These are phyloP conservation scores for Proterorhinus semilunaris DNA, from an alignment of 2,113 vertebrate genomes.

Conservation along the genomic window DNA sequence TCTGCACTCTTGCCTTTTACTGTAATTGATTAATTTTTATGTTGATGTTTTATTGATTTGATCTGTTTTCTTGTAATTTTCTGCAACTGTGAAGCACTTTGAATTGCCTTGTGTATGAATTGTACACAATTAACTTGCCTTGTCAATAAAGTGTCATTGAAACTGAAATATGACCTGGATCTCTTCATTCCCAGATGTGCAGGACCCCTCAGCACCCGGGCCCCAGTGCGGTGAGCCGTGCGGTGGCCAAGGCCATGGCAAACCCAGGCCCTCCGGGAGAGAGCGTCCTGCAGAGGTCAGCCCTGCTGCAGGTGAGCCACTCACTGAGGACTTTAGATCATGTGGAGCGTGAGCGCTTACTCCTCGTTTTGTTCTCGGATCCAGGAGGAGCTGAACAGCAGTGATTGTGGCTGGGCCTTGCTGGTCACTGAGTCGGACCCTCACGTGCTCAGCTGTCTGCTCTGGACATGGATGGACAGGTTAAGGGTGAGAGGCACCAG, in stretches of 20 bases:
- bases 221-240: constrained; percentile 47
- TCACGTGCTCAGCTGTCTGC: constrained; percentile 73
- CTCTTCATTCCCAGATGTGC: constrained; percentile 44
- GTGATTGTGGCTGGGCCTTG: constrained; percentile 76
- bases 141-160: no score
- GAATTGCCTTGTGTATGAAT: no score
- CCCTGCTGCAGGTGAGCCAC: constrained; percentile 68
- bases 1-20: no score
- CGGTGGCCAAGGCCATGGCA: constrained; percentile 76
- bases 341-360: no score
- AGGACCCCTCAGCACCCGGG: constrained; percentile 36
- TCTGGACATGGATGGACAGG: constrained; percentile 81
- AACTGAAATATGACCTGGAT: no score
- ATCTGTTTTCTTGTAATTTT: no score
- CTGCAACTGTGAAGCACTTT: no score
- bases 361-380: background rate
- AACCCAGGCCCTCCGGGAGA: constrained; percentile 57
- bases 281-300: constrained; percentile 59
- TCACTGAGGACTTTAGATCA: background rate
- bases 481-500: constrained; percentile 65
- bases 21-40: no score
- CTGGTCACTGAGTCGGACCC: constrained; percentile 76
- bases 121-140: no score
- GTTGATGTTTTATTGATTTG: no score
- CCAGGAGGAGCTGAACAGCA: constrained; percentile 78